A percentile compares a stretch with the other conserved stretches of the same genome.
These are phyloP conservation scores for Pediacus dermestoides DNA, from an alignment of 2,888 invertebrate genomes.

Conservation along the genomic window DNA sequence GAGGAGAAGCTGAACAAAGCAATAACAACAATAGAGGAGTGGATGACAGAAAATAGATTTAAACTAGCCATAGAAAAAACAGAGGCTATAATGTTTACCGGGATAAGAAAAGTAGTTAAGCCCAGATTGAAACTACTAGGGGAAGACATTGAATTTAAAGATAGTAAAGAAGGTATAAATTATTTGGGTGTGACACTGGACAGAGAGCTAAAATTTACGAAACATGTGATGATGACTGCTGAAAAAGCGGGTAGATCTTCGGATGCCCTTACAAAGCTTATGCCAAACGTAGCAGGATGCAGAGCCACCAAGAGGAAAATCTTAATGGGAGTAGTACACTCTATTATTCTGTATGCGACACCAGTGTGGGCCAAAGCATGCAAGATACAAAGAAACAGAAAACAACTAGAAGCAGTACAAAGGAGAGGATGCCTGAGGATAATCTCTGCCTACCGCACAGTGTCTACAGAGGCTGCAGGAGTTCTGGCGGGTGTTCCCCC, in stretches of 20 bases:
- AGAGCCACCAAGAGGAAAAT: not conserved
- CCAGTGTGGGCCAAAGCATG: not conserved
- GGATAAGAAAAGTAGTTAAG: not conserved
- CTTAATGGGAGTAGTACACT: not conserved
- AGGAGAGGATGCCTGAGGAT: not conserved
- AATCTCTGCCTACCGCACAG: not conserved
- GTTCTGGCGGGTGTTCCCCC: not conserved
- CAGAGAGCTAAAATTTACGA: not conserved
- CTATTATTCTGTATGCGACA: not conserved
- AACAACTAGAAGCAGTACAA: not conserved
- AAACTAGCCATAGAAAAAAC: no score
- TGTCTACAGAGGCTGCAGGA: not conserved
- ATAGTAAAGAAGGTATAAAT: not conserved
- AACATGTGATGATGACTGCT: not conserved
- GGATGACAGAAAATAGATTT: no score
- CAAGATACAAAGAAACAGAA: not conserved
- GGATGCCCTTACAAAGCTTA: not conserved
- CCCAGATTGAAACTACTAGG: not conserved
- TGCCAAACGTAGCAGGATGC: not conserved
- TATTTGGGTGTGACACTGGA: not conserved
- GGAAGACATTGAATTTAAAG: not conserved
- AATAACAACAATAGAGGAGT: no score
- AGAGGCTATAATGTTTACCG: not conserved
- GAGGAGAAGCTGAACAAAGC: no score
- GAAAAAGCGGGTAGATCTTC: not conserved